Evolutionary conservation across 2,113 vertebrate genomes (phyloP).

Genomic region (Colinus virginianus): DNA sequence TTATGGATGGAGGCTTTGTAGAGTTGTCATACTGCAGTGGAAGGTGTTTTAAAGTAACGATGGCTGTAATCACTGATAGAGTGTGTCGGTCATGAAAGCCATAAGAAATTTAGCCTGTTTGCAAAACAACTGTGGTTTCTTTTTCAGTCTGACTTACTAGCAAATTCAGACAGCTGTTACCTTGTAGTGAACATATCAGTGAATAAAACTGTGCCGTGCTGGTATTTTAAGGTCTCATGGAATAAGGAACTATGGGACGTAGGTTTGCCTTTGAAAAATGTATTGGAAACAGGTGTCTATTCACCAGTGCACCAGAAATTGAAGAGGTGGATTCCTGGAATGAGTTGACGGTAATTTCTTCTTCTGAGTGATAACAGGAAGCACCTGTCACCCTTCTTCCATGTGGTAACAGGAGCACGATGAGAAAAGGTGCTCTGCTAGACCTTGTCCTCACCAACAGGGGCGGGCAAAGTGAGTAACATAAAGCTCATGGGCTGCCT

Average conservation of each 20-base stretch:
- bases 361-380: no score
- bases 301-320: no score
- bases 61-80: background rate
- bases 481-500: no score
- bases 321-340: no score
- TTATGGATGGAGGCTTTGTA: background rate
- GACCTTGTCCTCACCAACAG: no score
- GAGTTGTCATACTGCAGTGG: background rate
- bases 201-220: background rate
- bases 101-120: background rate
- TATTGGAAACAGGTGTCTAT: no score
- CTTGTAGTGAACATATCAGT: background rate
- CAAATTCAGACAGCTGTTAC: background rate
- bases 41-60: background rate
- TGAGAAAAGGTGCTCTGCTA: no score
- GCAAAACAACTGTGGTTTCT: background rate
- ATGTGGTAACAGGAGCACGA: no score
- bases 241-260: background rate
- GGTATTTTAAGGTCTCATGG: rapidly evolving
- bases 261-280: background rate
- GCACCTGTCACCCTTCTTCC: no score
- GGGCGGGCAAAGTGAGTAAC: no score
- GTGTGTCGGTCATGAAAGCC: background rate
- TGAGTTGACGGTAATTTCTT: no score
- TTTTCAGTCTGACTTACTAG: background rate